A percentile compares a stretch with the other conserved stretches of the same genome.
Evolutionary conservation across 2,113 vertebrate species (phyloP).

Genomic region (Phycodurus eques): DNA sequence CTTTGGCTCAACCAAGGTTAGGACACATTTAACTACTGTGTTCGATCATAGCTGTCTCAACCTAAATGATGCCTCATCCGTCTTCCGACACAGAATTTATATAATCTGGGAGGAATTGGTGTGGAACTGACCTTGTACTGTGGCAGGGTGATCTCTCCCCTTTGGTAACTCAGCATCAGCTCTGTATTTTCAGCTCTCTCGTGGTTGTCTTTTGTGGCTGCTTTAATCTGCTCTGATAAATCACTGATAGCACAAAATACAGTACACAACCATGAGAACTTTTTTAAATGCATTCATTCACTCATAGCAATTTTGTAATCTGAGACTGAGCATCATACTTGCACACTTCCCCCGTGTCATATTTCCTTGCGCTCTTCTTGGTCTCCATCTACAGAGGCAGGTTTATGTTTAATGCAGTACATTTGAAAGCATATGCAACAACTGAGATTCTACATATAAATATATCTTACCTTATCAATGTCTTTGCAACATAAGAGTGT

Average conservation of each 20-base stretch:
- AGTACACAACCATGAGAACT: background rate
- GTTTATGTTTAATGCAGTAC: background rate
- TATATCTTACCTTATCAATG: background rate
- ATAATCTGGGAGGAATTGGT: background rate
- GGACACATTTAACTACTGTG: background rate
- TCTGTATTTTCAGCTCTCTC: conserved; percentile 83
- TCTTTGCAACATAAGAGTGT: background rate
- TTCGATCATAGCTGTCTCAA: background rate
- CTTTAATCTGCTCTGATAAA: conserved; percentile 88
- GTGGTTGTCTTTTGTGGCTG: conserved; percentile 85
- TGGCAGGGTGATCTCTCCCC: conserved; percentile 78
- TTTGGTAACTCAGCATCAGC: conserved; percentile 91
- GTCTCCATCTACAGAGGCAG: conserved; percentile 27
- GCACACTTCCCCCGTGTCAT: conserved; percentile 9
- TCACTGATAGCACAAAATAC: conserved; percentile 63
- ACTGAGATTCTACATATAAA: background rate
- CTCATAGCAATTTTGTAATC: background rate
- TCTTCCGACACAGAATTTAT: background rate
- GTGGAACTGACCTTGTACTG: conserved; percentile 84
- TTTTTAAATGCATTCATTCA: background rate
- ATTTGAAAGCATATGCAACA: background rate
- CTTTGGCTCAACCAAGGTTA: background rate
- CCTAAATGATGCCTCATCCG: background rate
- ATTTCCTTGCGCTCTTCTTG: conserved; percentile 43
- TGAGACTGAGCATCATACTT: conserved; percentile 38